Conservation (phyloP, 1,140 invertebrate genomes). For the Oryzaephilus surinamensis region DNA sequence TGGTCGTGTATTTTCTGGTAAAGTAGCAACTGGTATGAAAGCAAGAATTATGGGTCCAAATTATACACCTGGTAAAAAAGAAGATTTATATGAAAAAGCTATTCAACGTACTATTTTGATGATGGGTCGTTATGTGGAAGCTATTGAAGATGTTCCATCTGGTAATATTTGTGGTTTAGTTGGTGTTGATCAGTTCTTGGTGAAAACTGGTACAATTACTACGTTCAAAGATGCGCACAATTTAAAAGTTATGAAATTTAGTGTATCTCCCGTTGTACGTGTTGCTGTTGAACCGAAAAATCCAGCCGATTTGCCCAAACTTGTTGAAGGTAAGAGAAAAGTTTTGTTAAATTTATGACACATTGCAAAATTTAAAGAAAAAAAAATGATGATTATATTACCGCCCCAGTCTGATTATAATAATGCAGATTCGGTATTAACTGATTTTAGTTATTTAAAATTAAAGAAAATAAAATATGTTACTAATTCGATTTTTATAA, state of each 20-base stretch:
- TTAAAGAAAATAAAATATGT: not conserved
- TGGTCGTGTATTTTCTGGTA: constrained; percentile 98
- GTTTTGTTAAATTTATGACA: constrained; percentile 4
- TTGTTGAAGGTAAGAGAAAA: constrained; percentile 72
- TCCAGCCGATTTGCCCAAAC: constrained; percentile 95
- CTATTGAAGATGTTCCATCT: constrained; percentile 98
- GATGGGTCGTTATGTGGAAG: constrained; percentile 99
- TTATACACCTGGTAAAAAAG: constrained; percentile 95
- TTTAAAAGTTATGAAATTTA: constrained; percentile 98
- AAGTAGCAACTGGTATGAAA: constrained; percentile 88
- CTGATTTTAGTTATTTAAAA: constrained; percentile 4
- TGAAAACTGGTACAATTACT: constrained; percentile 98
- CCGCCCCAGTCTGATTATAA: constrained; percentile 22
- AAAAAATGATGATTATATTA: constrained; percentile 17
- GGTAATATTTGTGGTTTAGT: constrained; percentile 99
- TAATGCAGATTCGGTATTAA: constrained; percentile 19
- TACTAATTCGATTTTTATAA: not conserved
- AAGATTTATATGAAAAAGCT: constrained; percentile 97
- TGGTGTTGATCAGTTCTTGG: constrained; percentile 98
- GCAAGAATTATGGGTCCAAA: constrained; percentile 98
- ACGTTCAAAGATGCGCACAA: constrained; percentile 99
- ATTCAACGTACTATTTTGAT: constrained; percentile 99
- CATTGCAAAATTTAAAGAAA: not conserved
- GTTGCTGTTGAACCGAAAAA: constrained; percentile 99
- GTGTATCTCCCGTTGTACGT: constrained; percentile 97